Conservation (phyloP, 1,140 invertebrate species). For the Oncopeltus fasciatus region DNA sequence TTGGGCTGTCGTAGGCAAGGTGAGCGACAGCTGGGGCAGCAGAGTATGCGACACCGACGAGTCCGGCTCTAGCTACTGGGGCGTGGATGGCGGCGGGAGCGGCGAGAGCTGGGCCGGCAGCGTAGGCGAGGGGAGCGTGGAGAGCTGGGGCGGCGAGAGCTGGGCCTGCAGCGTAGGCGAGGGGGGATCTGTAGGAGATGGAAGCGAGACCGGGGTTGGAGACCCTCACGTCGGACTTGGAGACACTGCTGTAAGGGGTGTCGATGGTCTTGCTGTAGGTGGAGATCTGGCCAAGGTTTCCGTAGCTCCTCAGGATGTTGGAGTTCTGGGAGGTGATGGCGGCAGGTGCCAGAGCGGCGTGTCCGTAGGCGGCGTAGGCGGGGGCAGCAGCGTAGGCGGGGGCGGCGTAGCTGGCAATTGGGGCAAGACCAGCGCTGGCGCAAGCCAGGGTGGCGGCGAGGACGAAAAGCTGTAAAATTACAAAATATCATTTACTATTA, state of each 20-base stretch:
- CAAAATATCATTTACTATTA: too few species aligned
- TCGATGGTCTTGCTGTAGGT: constrained; percentile 9
- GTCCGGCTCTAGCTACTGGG: constrained; percentile 4
- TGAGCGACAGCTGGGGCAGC: constrained; percentile 18
- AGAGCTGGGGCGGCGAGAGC: not conserved
- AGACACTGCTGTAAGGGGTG: constrained; percentile 5
- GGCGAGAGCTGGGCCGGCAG: constrained; percentile 20
- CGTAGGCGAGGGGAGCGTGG: not conserved
- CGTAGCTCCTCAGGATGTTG: constrained; percentile 8
- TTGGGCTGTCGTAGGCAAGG: constrained; percentile 16
- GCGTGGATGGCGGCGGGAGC: constrained; percentile 9
- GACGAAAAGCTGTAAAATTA: constrained; percentile 20
- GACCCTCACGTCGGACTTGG: constrained; percentile 25
- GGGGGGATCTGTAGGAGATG: constrained; percentile 20
- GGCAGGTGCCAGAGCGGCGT: constrained; percentile 23
- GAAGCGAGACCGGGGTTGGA: constrained; percentile 14
- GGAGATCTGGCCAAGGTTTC: constrained; percentile 27
- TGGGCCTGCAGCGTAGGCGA: constrained; percentile 21
- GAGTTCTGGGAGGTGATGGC: constrained; percentile 24
- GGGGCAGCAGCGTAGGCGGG: constrained; percentile 8
- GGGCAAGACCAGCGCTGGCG: constrained; percentile 22
- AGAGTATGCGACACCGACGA: constrained; percentile 4
- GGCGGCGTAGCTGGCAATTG: constrained; percentile 15
- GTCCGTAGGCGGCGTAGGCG: constrained; percentile 3
- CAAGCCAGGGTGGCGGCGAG: constrained; percentile 22